Base-by-base conservation (phyloP, 2,113 vertebrate genomes). In the Aegotheles bennettii region DNA sequence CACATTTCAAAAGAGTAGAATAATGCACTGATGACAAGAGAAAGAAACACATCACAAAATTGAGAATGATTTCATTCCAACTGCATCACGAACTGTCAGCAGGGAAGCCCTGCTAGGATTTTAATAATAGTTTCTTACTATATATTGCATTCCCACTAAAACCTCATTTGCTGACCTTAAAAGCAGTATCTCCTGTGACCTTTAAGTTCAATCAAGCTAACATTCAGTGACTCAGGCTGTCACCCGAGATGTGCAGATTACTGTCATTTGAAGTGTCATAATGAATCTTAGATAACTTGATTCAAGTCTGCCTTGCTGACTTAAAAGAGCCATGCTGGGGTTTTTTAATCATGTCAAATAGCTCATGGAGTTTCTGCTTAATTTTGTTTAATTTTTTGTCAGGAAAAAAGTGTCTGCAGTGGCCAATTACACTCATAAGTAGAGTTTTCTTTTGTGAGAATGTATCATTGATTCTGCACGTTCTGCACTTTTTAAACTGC, bases 121-220 rank as follows among this genome's bases (percentile, higher is more conserved):
- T 81, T 51, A 77, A 11, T 36, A 63, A 33, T 11, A 36, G 48
- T 71, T 73, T 86, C 63, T 89, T 56, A 84, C 16, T 61, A 26
- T 9, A 84, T 43, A 89, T 18, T 25, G 1, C 20, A 28, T 12
- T 90, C 36, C 21, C 47, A 43, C 15, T 5, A 45, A 74, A 38
- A 7, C 21, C 33, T 77, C 42, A 68, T 61, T 60, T 87, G 69
- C 54, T 97, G 74, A 95, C 70, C 77, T 89, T 64, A 85, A 71
- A 89, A 93, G 60, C 87, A 92, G 88, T n/a, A 77, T 25, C 77
- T 61, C 38, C 71, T 31, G 4, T 33, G 53, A 95, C 89, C 92
- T 95, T 40, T 57, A 89, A 90, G 48, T 92, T 95, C 74, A 92
- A 2, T 82, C 92, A 91, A 89, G 77, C 24, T 71, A 96, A 85